A percentile compares a stretch with the other conserved stretches of the same genome.
Evolutionary conservation across 2,888 invertebrate species (phyloP).

Genomic region (Melanchra persicariae): DNA sequence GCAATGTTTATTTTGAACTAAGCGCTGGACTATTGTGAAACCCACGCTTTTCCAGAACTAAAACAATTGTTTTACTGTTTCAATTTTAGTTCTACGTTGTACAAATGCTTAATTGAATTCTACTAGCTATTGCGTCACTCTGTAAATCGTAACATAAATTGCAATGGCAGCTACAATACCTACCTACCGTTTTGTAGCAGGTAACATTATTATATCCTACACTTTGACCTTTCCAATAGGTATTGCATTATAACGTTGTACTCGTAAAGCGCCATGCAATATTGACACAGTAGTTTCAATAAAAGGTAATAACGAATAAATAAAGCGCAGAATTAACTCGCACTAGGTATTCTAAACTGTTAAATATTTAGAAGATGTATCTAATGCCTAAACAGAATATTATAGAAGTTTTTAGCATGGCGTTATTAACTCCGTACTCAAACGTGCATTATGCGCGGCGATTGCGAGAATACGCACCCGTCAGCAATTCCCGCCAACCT

Average conservation of each 20-base stretch:
- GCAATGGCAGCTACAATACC: background rate
- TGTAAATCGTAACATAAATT: background rate
- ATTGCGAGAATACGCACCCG: too few species aligned
- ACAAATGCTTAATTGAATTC: background rate
- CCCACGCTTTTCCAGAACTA: background rate
- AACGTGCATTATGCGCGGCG: too few species aligned
- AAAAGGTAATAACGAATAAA: background rate
- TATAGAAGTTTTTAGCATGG: too few species aligned
- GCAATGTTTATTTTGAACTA: background rate
- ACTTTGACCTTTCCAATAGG: background rate
- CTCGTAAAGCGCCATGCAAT: background rate
- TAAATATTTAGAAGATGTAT: background rate
- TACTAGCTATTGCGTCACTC: background rate
- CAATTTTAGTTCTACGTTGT: background rate
- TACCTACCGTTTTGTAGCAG: background rate
- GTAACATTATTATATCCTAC: background rate
- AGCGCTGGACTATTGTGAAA: background rate
- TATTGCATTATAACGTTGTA: conserved; percentile 3
- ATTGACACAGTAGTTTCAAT: background rate
- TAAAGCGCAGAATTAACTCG: background rate
- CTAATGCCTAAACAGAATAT: too few species aligned
- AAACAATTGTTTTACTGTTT: background rate
- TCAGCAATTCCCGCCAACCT: too few species aligned
- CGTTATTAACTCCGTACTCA: too few species aligned
- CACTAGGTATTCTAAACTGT: background rate